Base-by-base conservation (phyloP, 37 sponge, comb jelly and placozoan species). In the Agelas oroides region DNA sequence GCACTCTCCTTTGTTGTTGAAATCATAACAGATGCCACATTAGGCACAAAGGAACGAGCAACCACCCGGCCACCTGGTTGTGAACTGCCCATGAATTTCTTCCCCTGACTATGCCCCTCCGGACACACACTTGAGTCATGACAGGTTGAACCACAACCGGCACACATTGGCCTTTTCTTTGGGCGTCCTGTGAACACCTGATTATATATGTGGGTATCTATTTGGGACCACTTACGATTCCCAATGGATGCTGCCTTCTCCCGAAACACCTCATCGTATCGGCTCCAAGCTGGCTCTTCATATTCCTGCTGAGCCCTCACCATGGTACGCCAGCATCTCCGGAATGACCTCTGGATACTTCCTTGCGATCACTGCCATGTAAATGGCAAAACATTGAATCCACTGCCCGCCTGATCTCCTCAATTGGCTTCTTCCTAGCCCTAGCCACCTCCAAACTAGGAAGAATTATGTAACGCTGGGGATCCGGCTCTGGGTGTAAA, bases 251-350 rank as follows among this genome's bases (percentile, higher is more conserved):
- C 75, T 58, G 54, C 54, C 11, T 55, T 56, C 0, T 75, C 75
- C 37, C 75, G 8, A 59, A 56, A 75, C 33, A 59, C 75, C 37
- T 57, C 59, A 28, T 75, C 75, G 24, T 75, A 75, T 30, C 31
- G 36, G 3, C 75, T 28, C 75, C 75, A 75, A 3, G 59, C 58
- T 12, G 59, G 75, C 14, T 57, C 54, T 59, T 75, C 75, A 23
- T n/a, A 56, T 6, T 75, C 75, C 1, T 28, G 16, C 35, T 52
- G 31, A 2, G 75, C 75, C 59, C 54, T 55, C 5, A 75, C 17
- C 12, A 75, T 58, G 5, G 37, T 55, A 34, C 2, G 33, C 32
- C 68, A 67, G 12, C 1, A 67, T 28, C 33, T 34, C 68, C 11
- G 33, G 33, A 1, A 34, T 28, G 31, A 30, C 27, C 8, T 67